These are phyloP conservation scores for Loris lydekkerianus DNA, from an alignment of 2,797 vertebrate genomes.

Conservation along the genomic window DNA sequence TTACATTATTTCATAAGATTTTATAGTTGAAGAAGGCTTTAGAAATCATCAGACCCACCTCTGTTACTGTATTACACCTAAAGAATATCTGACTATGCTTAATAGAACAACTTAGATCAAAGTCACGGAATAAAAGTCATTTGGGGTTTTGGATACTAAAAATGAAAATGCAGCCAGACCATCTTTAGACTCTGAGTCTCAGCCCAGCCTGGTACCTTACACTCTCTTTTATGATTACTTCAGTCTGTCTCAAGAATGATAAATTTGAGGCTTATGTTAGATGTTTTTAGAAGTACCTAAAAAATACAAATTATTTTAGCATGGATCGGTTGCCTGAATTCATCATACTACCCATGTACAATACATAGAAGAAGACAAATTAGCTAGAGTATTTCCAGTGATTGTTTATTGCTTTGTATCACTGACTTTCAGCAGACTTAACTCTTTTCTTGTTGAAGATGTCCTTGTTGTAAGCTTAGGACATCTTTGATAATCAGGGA, in stretches of 20 bases:
- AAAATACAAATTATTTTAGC: not conserved
- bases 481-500: not conserved
- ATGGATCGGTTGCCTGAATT: not conserved
- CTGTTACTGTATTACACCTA: not conserved
- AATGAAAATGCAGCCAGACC: not conserved
- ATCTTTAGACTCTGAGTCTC: not conserved
- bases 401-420: fast-evolving
- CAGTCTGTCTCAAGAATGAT: not conserved
- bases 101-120: not conserved
- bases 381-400: not conserved
- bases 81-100: not conserved
- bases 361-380: not conserved
- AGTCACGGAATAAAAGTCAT: not conserved
- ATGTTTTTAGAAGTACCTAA: not conserved
- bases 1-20: not conserved
- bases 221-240: not conserved
- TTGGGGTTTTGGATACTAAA: not conserved
- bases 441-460: conserved; percentile 14
- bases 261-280: not conserved
- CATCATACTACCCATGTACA: not conserved
- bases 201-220: too few species aligned
- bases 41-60: not conserved
- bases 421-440: not conserved
- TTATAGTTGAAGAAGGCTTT: not conserved
- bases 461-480: not conserved